These are phyloP conservation scores for Lydus trimaculatus DNA, from an alignment of 2,888 invertebrate genomes.

Conservation along the genomic window DNA sequence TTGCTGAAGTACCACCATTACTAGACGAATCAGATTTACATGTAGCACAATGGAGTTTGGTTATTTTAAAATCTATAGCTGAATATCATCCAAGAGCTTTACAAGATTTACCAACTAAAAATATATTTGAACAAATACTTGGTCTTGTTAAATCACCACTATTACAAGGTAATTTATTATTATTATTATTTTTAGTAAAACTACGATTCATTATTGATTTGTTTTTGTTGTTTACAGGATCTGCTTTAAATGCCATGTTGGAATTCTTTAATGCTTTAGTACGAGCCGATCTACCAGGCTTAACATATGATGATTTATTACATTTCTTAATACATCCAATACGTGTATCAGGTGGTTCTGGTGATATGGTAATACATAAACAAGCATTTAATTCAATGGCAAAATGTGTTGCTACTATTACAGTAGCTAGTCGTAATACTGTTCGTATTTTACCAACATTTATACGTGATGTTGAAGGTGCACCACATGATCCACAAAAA, in stretches of 20 bases:
- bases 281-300: slow-evolving; percentile 73
- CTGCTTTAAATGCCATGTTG: slow-evolving; percentile 88
- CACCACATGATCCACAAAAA: slow-evolving; percentile 79
- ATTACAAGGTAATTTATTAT: slow-evolving; percentile 75
- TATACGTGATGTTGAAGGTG: slow-evolving; percentile 75
- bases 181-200: neutral
- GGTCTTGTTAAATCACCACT: slow-evolving; percentile 89
- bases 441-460: slow-evolving; percentile 71
- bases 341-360: slow-evolving; percentile 33
- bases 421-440: slow-evolving; percentile 80
- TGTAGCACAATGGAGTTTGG: slow-evolving; percentile 91
- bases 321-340: slow-evolving; percentile 72
- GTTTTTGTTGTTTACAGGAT: slow-evolving; percentile 65
- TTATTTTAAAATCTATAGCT: slow-evolving; percentile 83
- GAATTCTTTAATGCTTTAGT: slow-evolving; percentile 94
- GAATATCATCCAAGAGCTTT: slow-evolving; percentile 80
- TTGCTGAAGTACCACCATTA: slow-evolving; percentile 88
- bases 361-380: slow-evolving; percentile 60
- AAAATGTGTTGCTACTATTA: slow-evolving; percentile 94
- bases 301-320: slow-evolving; percentile 83
- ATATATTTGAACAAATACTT: slow-evolving; percentile 86
- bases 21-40: slow-evolving; percentile 95
- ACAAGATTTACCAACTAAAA: slow-evolving; percentile 72
- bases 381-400: slow-evolving; percentile 95
- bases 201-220: slow-evolving; percentile 5